Conservation (phyloP, 2,113 vertebrate species). For the Pyrgilauda ruficollis region DNA sequence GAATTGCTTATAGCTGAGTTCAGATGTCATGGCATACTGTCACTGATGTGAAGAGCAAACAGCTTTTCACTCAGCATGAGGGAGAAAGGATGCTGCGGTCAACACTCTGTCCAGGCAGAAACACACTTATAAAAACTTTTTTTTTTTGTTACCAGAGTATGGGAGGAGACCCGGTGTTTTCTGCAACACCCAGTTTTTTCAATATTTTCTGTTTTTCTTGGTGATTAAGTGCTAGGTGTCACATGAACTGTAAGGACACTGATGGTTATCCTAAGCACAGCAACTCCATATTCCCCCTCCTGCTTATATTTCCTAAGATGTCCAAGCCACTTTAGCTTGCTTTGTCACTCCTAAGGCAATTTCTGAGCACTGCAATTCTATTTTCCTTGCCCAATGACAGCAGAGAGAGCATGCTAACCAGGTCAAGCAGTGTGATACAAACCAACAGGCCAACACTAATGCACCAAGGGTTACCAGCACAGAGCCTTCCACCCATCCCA, state of each 20-base stretch:
- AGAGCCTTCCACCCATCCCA: not conserved
- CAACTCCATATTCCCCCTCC: not conserved
- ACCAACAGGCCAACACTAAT: not conserved
- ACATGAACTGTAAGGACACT: fast-evolving
- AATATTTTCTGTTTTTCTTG: not conserved
- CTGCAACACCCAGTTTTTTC: not conserved
- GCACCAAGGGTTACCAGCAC: not conserved
- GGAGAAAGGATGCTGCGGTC: not conserved
- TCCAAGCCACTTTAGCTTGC: not conserved
- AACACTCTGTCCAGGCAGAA: not conserved
- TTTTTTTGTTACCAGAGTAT: not conserved
- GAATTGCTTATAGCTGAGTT: not conserved
- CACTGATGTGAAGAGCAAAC: not conserved
- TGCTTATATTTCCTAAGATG: not conserved
- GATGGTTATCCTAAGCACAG: not conserved
- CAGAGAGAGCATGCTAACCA: not conserved
- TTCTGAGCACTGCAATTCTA: not conserved
- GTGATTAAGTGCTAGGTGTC: not conserved
- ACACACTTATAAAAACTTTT: not conserved
- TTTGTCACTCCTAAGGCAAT: constrained; percentile 20
- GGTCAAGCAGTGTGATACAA: not conserved
- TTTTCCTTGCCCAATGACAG: not conserved
- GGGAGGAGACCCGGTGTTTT: not conserved
- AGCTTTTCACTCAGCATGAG: not conserved
- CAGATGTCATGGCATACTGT: not conserved